Evolutionary conservation across 2,888 invertebrate genomes (phyloP).

Genomic region (Drosophila macrothrix): DNA sequence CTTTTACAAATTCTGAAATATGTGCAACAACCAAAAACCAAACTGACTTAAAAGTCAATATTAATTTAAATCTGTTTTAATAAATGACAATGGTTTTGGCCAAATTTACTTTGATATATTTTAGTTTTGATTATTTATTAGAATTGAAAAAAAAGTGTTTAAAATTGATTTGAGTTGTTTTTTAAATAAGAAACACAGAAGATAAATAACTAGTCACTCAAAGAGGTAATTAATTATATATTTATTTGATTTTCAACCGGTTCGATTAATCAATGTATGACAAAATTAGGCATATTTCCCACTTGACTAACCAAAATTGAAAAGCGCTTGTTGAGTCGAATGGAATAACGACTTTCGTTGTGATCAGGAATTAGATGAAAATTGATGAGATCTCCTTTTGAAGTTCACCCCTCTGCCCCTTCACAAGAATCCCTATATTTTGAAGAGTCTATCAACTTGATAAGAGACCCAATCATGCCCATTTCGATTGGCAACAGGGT

Average conservation of each 20-base stretch:
- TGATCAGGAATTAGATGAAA: background rate
- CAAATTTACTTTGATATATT: background rate
- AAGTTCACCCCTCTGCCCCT: too few relatives aligned
- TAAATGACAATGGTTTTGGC: background rate
- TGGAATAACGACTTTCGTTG: background rate
- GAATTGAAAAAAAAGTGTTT: background rate
- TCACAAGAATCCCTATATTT: rapidly evolving
- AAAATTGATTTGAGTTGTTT: background rate
- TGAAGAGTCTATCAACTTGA: background rate
- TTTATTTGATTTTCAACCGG: background rate
- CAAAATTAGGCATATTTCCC: background rate
- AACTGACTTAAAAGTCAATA: too few relatives aligned
- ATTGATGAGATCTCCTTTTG: background rate
- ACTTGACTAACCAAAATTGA: background rate
- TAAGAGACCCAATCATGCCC: too few relatives aligned
- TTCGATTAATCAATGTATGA: background rate
- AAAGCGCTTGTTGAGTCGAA: background rate
- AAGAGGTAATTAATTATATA: background rate
- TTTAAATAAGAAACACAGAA: rapidly evolving
- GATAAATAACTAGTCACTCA: background rate
- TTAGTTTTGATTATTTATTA: rapidly evolving
- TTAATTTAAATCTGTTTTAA: background rate
- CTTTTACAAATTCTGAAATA: background rate
- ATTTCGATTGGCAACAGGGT: background rate
- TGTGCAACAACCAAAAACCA: background rate